Evolutionary conservation across 2,797 vertebrate genomes (phyloP).

Genomic region (Hybognathus amarus): DNA sequence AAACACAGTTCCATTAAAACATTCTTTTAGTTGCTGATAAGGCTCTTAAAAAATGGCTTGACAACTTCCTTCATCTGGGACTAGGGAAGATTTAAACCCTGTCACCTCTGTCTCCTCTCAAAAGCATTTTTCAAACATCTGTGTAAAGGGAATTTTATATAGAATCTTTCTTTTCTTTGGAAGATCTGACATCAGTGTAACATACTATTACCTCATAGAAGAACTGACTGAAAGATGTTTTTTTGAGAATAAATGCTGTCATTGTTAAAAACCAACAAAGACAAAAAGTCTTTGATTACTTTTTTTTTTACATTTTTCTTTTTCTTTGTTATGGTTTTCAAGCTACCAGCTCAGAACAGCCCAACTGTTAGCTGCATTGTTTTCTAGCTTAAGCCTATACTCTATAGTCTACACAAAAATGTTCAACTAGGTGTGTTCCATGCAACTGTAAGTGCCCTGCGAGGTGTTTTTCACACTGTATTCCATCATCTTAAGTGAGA

Average conservation of each 20-base stretch:
- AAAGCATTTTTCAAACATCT: conserved; percentile 40
- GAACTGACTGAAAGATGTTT: neutral
- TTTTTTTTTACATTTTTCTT: neutral
- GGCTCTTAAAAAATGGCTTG: conserved; percentile 65
- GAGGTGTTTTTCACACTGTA: neutral
- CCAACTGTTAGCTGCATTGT: neutral
- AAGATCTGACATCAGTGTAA: conserved; percentile 1
- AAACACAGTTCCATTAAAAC: conserved; percentile 76
- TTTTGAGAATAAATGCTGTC: neutral
- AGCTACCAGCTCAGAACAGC: neutral
- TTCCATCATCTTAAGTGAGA: neutral
- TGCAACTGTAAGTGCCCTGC: neutral
- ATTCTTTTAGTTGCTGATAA: conserved; percentile 72
- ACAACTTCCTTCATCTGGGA: conserved; percentile 65
- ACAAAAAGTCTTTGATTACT: neutral
- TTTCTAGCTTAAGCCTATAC: neutral
- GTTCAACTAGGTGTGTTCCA: no score
- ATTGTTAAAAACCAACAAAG: neutral
- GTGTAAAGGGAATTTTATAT: conserved; percentile 18
- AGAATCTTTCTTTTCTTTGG: neutral
- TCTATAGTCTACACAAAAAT: no score
- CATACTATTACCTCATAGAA: neutral
- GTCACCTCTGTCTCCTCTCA: conserved; percentile 58
- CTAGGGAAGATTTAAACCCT: conserved; percentile 57
- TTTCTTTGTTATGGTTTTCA: neutral